Evolutionary conservation across 2,797 vertebrate species (phyloP).

Genomic region (Poeciliopsis turneri): DNA sequence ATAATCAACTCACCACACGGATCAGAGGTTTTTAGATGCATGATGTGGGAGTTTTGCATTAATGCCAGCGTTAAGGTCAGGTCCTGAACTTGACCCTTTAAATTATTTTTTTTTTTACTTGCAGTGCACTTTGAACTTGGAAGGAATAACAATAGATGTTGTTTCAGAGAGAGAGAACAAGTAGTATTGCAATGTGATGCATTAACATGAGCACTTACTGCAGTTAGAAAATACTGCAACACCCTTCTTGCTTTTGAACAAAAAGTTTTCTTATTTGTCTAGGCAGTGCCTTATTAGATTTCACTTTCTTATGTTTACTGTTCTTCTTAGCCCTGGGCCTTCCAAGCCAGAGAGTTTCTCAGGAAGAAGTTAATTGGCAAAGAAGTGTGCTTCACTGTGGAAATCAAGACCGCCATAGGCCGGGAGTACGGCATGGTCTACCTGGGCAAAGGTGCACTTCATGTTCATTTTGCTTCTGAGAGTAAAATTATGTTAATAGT

Average conservation of each 20-base stretch:
- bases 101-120: background rate
- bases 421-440: constrained; percentile 96
- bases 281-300: background rate
- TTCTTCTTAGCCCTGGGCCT: constrained; percentile 90
- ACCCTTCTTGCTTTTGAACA: background rate
- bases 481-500: background rate
- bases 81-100: background rate
- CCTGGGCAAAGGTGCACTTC: constrained; percentile 85
- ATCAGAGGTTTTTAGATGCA: background rate
- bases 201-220: background rate
- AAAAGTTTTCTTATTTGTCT: background rate
- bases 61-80: background rate
- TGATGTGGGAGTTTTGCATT: background rate
- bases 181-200: background rate
- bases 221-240: background rate
- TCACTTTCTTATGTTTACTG: background rate
- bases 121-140: background rate
- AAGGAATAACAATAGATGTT: background rate
- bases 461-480: background rate
- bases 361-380: constrained; percentile 98
- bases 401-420: constrained; percentile 90
- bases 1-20: background rate
- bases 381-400: constrained; percentile 97
- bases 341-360: constrained; percentile 95
- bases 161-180: background rate